Percentiles rank a stretch among this genome's conserved stretches.
phyloP scores from a whole-genome alignment of 1,140 invertebrate genomes.

The Portunus trituberculatus region DNA sequence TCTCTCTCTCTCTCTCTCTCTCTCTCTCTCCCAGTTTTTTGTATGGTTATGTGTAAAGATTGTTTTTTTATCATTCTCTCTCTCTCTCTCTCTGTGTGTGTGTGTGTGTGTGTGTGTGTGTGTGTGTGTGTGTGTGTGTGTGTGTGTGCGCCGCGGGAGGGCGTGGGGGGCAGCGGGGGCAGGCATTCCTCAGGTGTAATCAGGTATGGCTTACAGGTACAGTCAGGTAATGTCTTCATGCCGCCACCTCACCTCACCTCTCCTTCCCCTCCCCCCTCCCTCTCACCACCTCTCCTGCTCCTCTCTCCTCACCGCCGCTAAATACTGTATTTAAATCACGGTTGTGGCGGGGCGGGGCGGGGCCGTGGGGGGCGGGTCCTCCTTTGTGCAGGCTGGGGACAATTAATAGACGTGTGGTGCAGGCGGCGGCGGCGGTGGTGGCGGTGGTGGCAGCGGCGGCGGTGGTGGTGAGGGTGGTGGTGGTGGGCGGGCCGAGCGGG shows the following conservation, averaged over 20 bases:
- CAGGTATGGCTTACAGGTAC: background rate
- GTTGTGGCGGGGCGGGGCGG: constrained; percentile 44
- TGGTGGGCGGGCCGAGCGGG: constrained; percentile 66
- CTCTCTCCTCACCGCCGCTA: constrained; percentile 44
- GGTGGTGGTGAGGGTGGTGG: background rate
- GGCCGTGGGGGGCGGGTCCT: constrained; percentile 7
- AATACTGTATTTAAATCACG: constrained; percentile 72
- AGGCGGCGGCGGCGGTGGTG: background rate
- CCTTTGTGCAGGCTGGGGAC: constrained; percentile 69
- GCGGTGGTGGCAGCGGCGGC: constrained; percentile 50
- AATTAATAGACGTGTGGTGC: constrained; percentile 73
- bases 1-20: constrained; percentile 37
- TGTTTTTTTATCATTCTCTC: background rate
- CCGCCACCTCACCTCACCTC: background rate
- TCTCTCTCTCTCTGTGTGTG: background rate
- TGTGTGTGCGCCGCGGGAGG: background rate
- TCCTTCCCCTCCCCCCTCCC: background rate
- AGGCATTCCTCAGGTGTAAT: background rate
- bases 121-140: too few species aligned
- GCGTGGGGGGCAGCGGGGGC: too few species aligned
- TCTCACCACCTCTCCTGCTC: background rate
- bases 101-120: background rate
- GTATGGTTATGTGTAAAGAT: too few species aligned
- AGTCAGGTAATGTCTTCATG: background rate
- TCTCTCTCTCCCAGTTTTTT: background rate